These are phyloP conservation scores for Brachyrhaphis roseni DNA, from an alignment of 2,797 vertebrate genomes.

Conservation along the genomic window DNA sequence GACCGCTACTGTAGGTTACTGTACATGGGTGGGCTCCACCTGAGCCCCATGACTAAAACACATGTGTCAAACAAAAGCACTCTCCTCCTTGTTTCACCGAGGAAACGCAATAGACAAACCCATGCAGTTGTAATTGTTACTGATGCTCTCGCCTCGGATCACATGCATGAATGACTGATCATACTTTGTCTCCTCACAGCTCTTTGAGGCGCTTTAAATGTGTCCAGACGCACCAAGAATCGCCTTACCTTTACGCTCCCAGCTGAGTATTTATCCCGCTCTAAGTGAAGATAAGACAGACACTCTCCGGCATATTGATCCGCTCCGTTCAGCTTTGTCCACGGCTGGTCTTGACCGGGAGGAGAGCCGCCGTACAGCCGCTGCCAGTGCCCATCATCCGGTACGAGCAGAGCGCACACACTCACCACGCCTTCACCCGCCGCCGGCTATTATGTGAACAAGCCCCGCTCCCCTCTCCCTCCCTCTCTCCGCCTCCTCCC, in stretches of 20 bases:
- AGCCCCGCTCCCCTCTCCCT: slow-evolving; percentile 52
- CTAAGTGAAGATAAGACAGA: slow-evolving; percentile 34
- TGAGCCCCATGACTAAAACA: slow-evolving; percentile 37
- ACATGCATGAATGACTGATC: slow-evolving; percentile 37
- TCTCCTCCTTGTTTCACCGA: slow-evolving; percentile 18
- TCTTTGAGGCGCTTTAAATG: slow-evolving; percentile 26
- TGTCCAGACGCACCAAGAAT: slow-evolving; percentile 32
- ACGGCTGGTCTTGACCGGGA: slow-evolving; percentile 49
- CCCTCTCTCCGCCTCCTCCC: slow-evolving; percentile 12
- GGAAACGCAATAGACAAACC: slow-evolving; percentile 32
- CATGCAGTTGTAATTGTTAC: slow-evolving; percentile 33
- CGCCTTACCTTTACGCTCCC: slow-evolving; percentile 67
- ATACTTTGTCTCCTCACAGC: slow-evolving; percentile 68
- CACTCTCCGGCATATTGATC: slow-evolving; percentile 48
- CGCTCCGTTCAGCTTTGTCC: slow-evolving; percentile 57
- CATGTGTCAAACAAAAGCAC: slow-evolving; percentile 40
- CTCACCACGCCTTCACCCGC: slow-evolving; percentile 81
- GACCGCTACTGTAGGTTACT: slow-evolving; percentile 56
- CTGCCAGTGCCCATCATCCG: slow-evolving; percentile 64
- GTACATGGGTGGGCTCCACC: slow-evolving; percentile 73
- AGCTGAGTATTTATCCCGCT: slow-evolving; percentile 23
- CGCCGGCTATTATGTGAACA: slow-evolving; percentile 78
- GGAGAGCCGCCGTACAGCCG: slow-evolving; percentile 61
- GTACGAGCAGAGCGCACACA: slow-evolving; percentile 56
- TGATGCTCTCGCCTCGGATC: slow-evolving; percentile 41